Percentiles rank a stretch among this genome's conserved stretches.
phyloP scores from a whole-genome alignment of 2,797 vertebrate species.

The Babyrousa celebensis region DNA sequence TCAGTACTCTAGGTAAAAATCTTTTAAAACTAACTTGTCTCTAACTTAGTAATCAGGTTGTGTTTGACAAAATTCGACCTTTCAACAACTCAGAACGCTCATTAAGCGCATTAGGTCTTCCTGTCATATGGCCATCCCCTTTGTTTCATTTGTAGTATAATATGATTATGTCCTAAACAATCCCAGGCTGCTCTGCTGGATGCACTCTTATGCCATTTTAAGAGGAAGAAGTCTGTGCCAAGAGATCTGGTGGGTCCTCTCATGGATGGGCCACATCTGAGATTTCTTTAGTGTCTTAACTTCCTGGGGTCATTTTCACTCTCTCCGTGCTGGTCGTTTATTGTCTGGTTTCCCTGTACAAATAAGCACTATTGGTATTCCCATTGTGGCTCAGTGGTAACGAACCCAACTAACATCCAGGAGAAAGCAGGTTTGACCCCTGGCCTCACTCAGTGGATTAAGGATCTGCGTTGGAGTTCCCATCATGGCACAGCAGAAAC shows the following conservation, averaged over 20 bases:
- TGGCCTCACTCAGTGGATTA: too few relatives aligned
- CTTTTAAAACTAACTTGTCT: constrained; percentile 29
- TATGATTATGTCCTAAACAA: background rate
- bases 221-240: background rate
- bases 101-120: background rate
- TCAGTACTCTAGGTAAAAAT: background rate
- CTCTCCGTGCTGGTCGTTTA: background rate
- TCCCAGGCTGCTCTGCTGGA: background rate
- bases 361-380: background rate
- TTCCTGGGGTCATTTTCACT: background rate
- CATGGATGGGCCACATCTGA: background rate
- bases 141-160: background rate
- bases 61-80: constrained; percentile 24
- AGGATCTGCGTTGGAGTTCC: too few relatives aligned
- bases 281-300: background rate
- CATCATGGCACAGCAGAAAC: too few relatives aligned
- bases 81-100: constrained; percentile 1
- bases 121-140: background rate
- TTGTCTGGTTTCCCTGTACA: background rate
- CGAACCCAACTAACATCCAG: too few relatives aligned
- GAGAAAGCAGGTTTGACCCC: too few relatives aligned
- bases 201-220: background rate
- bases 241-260: background rate
- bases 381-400: too few relatives aligned
- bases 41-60: background rate